Conservation (phyloP, 2,797 vertebrate species). For the Labeo calbasu region DNA sequence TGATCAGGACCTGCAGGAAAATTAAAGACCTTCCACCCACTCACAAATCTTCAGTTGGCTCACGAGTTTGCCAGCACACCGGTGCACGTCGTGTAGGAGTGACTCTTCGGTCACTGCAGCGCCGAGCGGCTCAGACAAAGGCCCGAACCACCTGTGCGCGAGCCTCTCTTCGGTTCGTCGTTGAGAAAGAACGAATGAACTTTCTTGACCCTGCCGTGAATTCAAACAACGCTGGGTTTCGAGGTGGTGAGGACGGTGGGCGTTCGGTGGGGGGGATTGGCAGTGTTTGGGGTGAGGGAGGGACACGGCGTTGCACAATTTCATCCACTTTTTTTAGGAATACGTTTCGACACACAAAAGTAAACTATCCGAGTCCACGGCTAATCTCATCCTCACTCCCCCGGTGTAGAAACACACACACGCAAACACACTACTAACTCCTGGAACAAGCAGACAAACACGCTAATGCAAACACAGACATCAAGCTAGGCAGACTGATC, state of each 20-base stretch:
- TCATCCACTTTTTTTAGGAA: slow-evolving; percentile 54
- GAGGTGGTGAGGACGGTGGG: slow-evolving; percentile 11
- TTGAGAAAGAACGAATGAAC: slow-evolving; percentile 5
- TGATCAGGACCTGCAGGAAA: slow-evolving; percentile 66
- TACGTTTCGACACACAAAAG: slow-evolving; percentile 63
- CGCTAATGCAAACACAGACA: slow-evolving; percentile 68
- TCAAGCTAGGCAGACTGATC: slow-evolving; percentile 31
- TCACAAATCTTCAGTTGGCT: slow-evolving; percentile 72
- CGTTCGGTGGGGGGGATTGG: slow-evolving; percentile 7
- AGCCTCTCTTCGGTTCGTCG: slow-evolving; percentile 7
- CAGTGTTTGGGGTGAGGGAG: slow-evolving; percentile 36
- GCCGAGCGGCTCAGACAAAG: slow-evolving; percentile 3
- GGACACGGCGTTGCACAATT: slow-evolving; percentile 47
- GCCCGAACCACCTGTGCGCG: slow-evolving; percentile 13
- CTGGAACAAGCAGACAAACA: slow-evolving; percentile 66
- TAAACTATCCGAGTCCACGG: slow-evolving; percentile 68
- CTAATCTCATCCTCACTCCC: slow-evolving; percentile 69
- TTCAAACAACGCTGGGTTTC: slow-evolving; percentile 29
- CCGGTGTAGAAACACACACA: slow-evolving; percentile 36
- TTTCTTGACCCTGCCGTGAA: slow-evolving; percentile 32
- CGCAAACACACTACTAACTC: slow-evolving; percentile 47
- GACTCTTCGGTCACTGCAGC: slow-evolving; percentile 55
- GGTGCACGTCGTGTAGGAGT: slow-evolving; percentile 53
- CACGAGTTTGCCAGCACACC: slow-evolving; percentile 64
- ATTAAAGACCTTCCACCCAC: slow-evolving; percentile 71